Evolutionary conservation across 2,113 vertebrate species (phyloP), one percentile per base, ranked within the genome.

Genomic region (Sialia sialis): DNA sequence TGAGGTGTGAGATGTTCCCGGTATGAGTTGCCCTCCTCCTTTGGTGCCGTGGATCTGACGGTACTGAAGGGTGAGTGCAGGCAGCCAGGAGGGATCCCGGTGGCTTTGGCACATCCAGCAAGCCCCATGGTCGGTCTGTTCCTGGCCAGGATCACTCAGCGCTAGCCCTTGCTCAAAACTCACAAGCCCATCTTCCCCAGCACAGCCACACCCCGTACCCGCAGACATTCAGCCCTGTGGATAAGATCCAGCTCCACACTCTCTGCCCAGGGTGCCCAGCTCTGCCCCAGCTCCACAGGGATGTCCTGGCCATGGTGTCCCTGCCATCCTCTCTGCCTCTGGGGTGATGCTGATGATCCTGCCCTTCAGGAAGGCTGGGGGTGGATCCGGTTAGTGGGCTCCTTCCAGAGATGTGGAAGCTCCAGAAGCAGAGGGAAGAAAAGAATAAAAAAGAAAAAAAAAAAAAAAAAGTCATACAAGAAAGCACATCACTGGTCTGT

Each of bases 401-500:
- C 94, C 94, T 89, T 87, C 93, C 82, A 54, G 92, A 90, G 93
- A 89, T 54, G 5, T 36, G 43, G 22, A 83, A 51, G 75, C 84
- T 92, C 27, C 0, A 0, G 62, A 80, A 77, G 6, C 11, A 52
- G 59, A 86, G 11, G 36, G 10, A 12, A 63, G 32, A 34, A 58
- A 54, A 27, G 4, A 95, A 90, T 70, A 75, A 81, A 96, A 91
- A 60, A 32, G 13, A 10, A 29, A 9, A 54, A 38, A 48, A 26
- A 96, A 5, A 95, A 84, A 79, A 69, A 94, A 81, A 75, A 11
- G 60, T 70, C 70, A 78, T 51, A 55, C 0, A 25, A 89, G 84
- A 94, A 96, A 96, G 94, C 95, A 96, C 90, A 94, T 84, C 90
- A 66, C 55, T 70, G 93, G 92, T 95, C 96, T 41, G 87, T 78